Percentiles rank a stretch among this genome's conserved stretches.
These are phyloP conservation scores for Folsomia manolachei DNA, from an alignment of 2,888 invertebrate species.

Conservation along the genomic window DNA sequence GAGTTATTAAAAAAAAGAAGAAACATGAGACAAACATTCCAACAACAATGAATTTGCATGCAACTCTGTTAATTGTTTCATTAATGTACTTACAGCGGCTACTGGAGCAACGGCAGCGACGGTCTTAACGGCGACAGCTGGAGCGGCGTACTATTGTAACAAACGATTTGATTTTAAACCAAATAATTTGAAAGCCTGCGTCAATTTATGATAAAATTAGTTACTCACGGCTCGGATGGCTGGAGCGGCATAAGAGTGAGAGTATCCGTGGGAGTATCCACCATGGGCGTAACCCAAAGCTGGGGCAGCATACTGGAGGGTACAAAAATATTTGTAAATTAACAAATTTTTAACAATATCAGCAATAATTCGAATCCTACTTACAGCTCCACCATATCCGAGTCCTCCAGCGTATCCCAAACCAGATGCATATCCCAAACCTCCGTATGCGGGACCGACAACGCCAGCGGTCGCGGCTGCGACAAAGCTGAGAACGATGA, in stretches of 20 bases:
- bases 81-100: not conserved
- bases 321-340: not conserved
- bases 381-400: constrained; percentile 9
- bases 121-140: not conserved
- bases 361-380: no score
- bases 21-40: not conserved
- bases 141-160: not conserved
- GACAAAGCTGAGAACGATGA: constrained; percentile 15
- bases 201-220: not conserved
- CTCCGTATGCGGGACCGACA: no score
- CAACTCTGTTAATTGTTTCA: not conserved
- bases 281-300: constrained; percentile 9
- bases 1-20: no score
- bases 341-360: not conserved
- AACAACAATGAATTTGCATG: not conserved
- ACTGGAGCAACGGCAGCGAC: not conserved
- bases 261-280: constrained; percentile 14
- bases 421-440: no score
- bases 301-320: constrained; percentile 8
- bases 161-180: not conserved
- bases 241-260: not conserved
- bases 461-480: constrained; percentile 14
- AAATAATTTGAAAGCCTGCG: not conserved
- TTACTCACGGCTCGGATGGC: constrained; percentile 10
- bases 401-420: constrained; percentile 16